A percentile compares a stretch with the other conserved stretches of the same genome.
Conservation (phyloP, 1,140 invertebrate genomes). For the Macrocentrus cingulum region DNA sequence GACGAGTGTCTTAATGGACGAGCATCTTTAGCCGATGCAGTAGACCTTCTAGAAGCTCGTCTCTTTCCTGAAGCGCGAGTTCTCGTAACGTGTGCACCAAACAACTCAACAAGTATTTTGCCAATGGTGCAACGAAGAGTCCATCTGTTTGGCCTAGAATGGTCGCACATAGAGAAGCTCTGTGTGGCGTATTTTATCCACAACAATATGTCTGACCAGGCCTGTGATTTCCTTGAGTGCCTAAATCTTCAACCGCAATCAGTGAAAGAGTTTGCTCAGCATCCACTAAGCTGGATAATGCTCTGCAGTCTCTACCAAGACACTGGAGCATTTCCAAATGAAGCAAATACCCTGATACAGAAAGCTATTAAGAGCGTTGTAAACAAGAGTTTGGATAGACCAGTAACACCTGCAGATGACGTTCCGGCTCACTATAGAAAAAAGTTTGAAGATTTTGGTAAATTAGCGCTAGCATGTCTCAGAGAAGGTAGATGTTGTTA, state of each 20-base stretch:
- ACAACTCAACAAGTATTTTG: conserved; percentile 42
- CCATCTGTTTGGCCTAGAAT: conserved; percentile 59
- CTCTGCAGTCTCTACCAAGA: conserved; percentile 58
- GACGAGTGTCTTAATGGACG: conserved; percentile 56
- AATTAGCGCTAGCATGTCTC: conserved; percentile 54
- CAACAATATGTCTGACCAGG: conserved; percentile 49
- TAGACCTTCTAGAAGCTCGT: conserved; percentile 59
- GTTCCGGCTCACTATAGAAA: conserved; percentile 57
- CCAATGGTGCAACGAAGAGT: conserved; percentile 56
- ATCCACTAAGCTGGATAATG: conserved; percentile 62
- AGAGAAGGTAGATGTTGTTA: conserved; percentile 56
- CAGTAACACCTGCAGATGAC: conserved; percentile 43
- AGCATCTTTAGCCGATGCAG: conserved; percentile 54
- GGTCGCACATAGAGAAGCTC: conserved; percentile 59
- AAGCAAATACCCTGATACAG: conserved; percentile 51
- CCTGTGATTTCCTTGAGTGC: conserved; percentile 44
- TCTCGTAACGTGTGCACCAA: conserved; percentile 58
- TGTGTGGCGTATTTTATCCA: conserved; percentile 58
- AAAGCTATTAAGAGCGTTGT: conserved; percentile 55
- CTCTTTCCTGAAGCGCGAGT: conserved; percentile 62
- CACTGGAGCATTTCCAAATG: conserved; percentile 42
- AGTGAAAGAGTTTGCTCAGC: conserved; percentile 54
- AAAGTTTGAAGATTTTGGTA: conserved; percentile 59
- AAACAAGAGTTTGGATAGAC: conserved; percentile 46
- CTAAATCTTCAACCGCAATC: conserved; percentile 44